Conservation (phyloP, 2,888 invertebrate genomes). For the Lissocephala sabroskyi region DNA sequence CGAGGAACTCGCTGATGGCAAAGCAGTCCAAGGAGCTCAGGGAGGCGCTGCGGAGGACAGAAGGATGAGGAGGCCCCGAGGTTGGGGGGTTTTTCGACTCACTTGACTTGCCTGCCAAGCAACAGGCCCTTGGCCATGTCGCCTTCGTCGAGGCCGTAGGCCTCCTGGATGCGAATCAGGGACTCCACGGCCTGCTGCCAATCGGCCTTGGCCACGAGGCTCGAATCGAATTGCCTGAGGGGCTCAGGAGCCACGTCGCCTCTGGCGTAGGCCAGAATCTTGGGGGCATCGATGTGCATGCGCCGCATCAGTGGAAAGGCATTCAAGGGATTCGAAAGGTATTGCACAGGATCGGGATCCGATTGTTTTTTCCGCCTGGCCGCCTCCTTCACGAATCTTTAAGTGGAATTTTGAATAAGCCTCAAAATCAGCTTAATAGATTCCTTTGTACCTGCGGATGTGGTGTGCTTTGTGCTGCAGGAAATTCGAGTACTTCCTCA, state of each 20-base stretch:
- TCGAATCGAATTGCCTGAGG: background rate
- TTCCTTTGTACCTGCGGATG: constrained; percentile 32
- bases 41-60: constrained; percentile 10
- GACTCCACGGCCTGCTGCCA: constrained; percentile 84
- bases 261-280: constrained; percentile 32
- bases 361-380: constrained; percentile 32
- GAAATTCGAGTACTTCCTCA: constrained; percentile 35
- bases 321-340: constrained; percentile 53
- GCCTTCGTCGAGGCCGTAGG: constrained; percentile 86
- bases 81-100: constrained; percentile 26
- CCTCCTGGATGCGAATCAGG: constrained; percentile 89
- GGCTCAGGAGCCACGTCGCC: constrained; percentile 26
- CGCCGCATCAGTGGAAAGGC: constrained; percentile 49
- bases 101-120: constrained; percentile 84
- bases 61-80: background rate
- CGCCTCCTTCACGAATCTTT: constrained; percentile 28
- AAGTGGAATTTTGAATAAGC: background rate
- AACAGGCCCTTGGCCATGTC: constrained; percentile 87
- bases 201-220: background rate
- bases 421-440: too few relatives aligned
- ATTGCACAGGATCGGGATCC: constrained; percentile 28
- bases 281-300: constrained; percentile 51
- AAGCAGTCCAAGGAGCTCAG: constrained; percentile 30
- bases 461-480: constrained; percentile 40
- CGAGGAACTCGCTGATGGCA: constrained; percentile 21